These are phyloP conservation scores for Scaptomyza graminum DNA, from an alignment of 1,140 invertebrate genomes.

Conservation along the genomic window DNA sequence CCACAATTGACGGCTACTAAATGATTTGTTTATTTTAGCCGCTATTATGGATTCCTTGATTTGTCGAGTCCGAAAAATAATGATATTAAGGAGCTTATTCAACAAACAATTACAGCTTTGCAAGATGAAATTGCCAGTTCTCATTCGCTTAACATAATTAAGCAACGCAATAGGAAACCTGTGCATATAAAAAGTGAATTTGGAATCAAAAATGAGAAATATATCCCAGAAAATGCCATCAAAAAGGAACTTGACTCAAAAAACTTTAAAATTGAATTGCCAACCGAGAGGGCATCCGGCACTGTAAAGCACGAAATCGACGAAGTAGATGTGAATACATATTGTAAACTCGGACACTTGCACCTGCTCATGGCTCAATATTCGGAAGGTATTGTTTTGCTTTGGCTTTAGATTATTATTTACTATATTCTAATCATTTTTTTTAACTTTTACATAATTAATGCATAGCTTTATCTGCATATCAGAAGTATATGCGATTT, in stretches of 20 bases:
- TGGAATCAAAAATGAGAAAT: not conserved
- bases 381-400: slow-evolving; percentile 90
- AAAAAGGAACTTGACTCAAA: slow-evolving; percentile 15
- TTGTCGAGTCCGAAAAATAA: slow-evolving; percentile 55
- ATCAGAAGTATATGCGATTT: slow-evolving; percentile 94
- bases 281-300: not conserved
- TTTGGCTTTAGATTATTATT: not conserved
- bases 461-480: slow-evolving; percentile 93
- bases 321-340: slow-evolving; percentile 93
- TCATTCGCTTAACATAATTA: slow-evolving; percentile 21
- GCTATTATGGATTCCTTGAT: slow-evolving; percentile 66
- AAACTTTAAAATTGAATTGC: slow-evolving; percentile 18
- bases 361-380: slow-evolving; percentile 95
- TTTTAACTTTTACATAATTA: too few species aligned
- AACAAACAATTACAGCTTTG: slow-evolving; percentile 51
- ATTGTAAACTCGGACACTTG: slow-evolving; percentile 97
- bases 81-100: slow-evolving; percentile 45
- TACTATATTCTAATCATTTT: too few species aligned
- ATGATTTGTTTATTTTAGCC: slow-evolving; percentile 43
- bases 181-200: slow-evolving; percentile 84
- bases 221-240: slow-evolving; percentile 42
- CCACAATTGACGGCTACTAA: not conserved
- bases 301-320: slow-evolving; percentile 16
- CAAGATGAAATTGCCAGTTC: slow-evolving; percentile 56
- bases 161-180: slow-evolving; percentile 4